Percentiles rank a stretch among this genome's conserved stretches.
Evolutionary conservation across 2,797 vertebrate species (phyloP).

Genomic region (Anolis apletophallus): DNA sequence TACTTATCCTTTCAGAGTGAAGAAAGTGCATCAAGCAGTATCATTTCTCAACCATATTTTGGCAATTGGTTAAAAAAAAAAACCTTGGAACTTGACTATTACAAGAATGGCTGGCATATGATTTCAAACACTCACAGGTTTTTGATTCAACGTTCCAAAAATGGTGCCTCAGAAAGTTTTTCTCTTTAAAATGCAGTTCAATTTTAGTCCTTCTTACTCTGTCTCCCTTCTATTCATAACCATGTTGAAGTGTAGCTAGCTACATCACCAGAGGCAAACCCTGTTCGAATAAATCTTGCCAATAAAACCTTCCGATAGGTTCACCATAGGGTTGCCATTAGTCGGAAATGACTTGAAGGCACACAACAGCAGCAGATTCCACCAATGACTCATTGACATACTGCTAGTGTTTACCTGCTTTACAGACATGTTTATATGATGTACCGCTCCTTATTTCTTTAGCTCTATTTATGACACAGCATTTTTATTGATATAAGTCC

Average conservation of each 20-base stretch:
- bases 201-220: neutral
- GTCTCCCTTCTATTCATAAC: neutral
- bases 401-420: neutral
- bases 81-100: constrained; percentile 15
- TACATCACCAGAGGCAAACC: too few species aligned
- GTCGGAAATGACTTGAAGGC: too few species aligned
- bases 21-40: constrained; percentile 41
- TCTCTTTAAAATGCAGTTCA: neutral
- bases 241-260: neutral
- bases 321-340: too few species aligned
- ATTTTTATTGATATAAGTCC: neutral
- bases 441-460: neutral
- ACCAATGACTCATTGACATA: neutral
- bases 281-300: too few species aligned
- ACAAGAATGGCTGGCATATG: neutral
- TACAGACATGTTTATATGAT: neutral
- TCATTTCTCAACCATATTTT: constrained; percentile 39
- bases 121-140: neutral
- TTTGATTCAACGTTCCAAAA: constrained; percentile 11
- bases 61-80: neutral
- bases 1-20: constrained; percentile 43
- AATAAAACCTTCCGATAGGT: too few species aligned
- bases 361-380: too few species aligned
- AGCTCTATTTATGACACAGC: neutral
- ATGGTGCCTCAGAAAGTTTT: constrained; percentile 12